Conservation (phyloP, 53 echinoderm and acorn worm species). For the Arbacia lixula region DNA sequence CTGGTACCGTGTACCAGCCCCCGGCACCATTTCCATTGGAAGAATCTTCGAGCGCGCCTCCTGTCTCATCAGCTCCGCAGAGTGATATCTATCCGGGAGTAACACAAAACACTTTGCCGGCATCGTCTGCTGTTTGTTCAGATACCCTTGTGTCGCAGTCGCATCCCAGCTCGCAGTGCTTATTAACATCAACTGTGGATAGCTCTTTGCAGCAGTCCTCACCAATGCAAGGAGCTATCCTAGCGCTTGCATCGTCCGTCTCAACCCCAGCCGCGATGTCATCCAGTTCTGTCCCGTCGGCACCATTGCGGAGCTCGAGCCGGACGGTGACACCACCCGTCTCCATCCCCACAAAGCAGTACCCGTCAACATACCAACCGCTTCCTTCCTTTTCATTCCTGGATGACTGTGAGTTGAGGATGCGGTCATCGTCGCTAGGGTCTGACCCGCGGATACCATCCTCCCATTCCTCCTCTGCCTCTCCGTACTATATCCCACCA, state of each 20-base stretch:
- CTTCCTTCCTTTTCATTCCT: slow-evolving; percentile 24
- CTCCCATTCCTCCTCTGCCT: neutral
- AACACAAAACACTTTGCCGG: neutral
- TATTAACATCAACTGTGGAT: neutral
- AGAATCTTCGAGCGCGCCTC: neutral
- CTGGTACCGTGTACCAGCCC: neutral
- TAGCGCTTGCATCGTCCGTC: slow-evolving; percentile 22
- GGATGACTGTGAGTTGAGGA: slow-evolving; percentile 9
- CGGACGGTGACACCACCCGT: slow-evolving; percentile 24
- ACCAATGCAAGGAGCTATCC: slow-evolving; percentile 12
- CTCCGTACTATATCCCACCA: neutral
- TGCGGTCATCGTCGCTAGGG: slow-evolving; percentile 15
- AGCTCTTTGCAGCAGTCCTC: neutral
- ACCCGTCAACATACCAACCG: neutral
- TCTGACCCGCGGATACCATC: too few species aligned
- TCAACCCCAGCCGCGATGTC: slow-evolving; percentile 49
- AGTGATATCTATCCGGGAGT: neutral
- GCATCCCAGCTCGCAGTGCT: too few species aligned
- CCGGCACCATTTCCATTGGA: slow-evolving; percentile 34
- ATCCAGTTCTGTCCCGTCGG: slow-evolving; percentile 5
- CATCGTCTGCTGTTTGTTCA: neutral
- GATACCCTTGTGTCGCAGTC: neutral
- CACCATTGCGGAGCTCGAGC: slow-evolving; percentile 1
- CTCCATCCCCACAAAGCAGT: neutral
- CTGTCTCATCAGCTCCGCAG: neutral